Conservation (phyloP, 1,140 invertebrate species). For the Drosophila auraria region DNA sequence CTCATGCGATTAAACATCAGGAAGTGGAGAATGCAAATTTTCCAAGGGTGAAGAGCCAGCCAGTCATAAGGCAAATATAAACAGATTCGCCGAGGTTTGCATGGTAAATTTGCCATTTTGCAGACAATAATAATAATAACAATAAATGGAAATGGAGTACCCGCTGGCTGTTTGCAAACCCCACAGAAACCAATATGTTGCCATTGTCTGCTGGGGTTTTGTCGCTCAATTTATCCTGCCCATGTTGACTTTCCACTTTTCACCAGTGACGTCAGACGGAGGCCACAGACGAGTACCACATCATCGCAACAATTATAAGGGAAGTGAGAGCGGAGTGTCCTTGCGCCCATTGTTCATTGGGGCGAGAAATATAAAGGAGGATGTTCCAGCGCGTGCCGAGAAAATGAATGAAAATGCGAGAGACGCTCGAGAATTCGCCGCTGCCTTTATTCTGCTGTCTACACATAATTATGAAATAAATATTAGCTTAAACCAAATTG, state of each 20-base stretch:
- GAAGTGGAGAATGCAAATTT: constrained; percentile 25
- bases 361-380: constrained; percentile 33
- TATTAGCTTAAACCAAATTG: constrained; percentile 79
- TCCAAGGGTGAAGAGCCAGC: constrained; percentile 21
- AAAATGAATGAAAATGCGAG: constrained; percentile 58
- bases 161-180: constrained; percentile 33
- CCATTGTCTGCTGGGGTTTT: constrained; percentile 45
- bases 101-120: constrained; percentile 44
- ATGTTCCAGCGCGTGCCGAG: constrained; percentile 56
- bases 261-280: constrained; percentile 46
- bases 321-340: constrained; percentile 51
- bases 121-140: constrained; percentile 29
- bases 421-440: constrained; percentile 24
- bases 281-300: constrained; percentile 44
- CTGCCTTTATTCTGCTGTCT: constrained; percentile 64
- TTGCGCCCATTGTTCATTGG: constrained; percentile 60
- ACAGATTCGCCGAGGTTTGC: constrained; percentile 30
- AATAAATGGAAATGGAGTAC: constrained; percentile 35
- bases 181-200: constrained; percentile 65
- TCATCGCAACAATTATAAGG: constrained; percentile 55
- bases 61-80: constrained; percentile 33
- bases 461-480: constrained; percentile 77
- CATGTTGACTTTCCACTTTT: constrained; percentile 47
- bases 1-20: constrained; percentile 30
- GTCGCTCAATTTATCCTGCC: constrained; percentile 50